These are phyloP conservation scores for Ostrea denselamellosa DNA, from an alignment of 1,140 invertebrate species.

Conservation along the genomic window DNA sequence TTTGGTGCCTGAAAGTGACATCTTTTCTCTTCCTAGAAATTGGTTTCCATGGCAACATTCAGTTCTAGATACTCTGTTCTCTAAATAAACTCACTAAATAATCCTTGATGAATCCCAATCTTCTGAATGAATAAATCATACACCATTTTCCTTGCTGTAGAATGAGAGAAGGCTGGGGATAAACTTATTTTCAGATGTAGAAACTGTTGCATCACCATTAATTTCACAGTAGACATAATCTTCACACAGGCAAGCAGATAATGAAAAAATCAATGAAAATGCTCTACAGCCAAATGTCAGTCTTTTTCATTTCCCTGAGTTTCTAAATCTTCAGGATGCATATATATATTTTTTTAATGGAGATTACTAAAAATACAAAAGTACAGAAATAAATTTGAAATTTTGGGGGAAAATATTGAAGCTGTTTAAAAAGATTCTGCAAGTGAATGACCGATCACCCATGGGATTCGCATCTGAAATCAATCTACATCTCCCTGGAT, in stretches of 20 bases:
- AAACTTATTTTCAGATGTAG: neutral
- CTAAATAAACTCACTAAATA: neutral
- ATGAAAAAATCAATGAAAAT: conserved; percentile 20
- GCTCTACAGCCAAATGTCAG: neutral
- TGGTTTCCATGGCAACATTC: conserved; percentile 9
- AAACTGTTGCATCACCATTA: neutral
- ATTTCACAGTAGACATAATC: conserved; percentile 19
- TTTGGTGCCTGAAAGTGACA: conserved; percentile 14
- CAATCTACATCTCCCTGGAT: neutral
- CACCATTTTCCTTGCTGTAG: neutral
- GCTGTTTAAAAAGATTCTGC: neutral
- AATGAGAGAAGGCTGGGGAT: neutral
- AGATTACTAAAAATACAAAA: too few relatives aligned
- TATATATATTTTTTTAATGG: neutral
- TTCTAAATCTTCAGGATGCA: neutral
- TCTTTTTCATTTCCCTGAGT: neutral
- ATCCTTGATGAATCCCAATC: neutral
- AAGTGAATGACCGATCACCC: neutral
- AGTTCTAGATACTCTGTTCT: neutral
- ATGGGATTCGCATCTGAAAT: neutral
- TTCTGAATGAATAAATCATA: neutral
- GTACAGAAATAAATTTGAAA: neutral
- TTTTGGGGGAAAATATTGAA: neutral
- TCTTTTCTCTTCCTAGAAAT: conserved; percentile 20
- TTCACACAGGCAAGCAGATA: conserved; percentile 26